Base-by-base conservation (phyloP, 2,113 vertebrate genomes). In the Jaculus jaculus region DNA sequence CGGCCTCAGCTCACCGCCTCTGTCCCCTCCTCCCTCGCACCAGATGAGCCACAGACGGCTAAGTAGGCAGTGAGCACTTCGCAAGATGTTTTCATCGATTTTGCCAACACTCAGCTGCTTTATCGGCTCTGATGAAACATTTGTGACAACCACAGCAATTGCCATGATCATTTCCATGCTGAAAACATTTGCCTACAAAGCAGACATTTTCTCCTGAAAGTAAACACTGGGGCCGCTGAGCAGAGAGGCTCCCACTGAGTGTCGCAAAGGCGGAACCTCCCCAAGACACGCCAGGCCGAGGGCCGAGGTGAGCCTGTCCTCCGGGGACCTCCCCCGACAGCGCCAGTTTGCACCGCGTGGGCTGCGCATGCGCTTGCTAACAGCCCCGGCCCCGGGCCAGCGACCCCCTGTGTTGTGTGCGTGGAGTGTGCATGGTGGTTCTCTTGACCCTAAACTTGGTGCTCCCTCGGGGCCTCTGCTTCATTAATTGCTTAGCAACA, bases 91-190 rank as follows among this genome's bases (percentile, higher is more conserved):
- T 97, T 97, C 96, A 97, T 97, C 93, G 96, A 97, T 97, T 97
- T 97, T 97, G 97, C 97, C 97, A 97, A 97, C 97, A 97, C 95
- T 97, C 97, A 97, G 97, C 97, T 97, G 97, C 97, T 97, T 97
- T 97, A 97, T 97, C 96, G 94, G 96, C 96, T 96, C 96, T 97
- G 96, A 96, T 97, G 96, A 97, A 97, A 97, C 96, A 97, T 96
- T 97, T 97, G 97, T 97, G 97, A 96, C 97, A 97, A 97, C 96
- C 97, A 97, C 96, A 96, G 97, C 96, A 97, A 97, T 97, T 97
- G 97, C 97, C 93, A 96, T 95, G 97, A 97, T 97, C 96, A 97
- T 97, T 97, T 97, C 96, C 92, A 97, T 87, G 96, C 97, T 97
- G 96, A 97, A 97, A 97, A 97, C 96, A 97, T 97, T 97, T 97